A percentile compares a stretch with the other conserved stretches of the same genome.
Evolutionary conservation across 2,113 vertebrate genomes (phyloP).

Genomic region (Laterallus jamaicensis): DNA sequence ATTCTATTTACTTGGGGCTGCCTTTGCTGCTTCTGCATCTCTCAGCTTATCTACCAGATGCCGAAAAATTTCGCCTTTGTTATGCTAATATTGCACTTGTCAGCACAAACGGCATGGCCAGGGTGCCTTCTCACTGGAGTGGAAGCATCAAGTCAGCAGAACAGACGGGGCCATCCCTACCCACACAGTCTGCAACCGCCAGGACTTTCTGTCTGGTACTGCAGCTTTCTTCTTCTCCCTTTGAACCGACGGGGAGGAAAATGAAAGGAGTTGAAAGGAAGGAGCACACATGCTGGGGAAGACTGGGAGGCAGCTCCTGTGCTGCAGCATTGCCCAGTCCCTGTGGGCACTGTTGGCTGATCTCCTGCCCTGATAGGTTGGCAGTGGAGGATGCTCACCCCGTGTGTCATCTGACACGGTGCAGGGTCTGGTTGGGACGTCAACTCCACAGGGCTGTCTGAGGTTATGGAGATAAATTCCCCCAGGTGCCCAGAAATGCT

Average conservation of each 20-base stretch:
- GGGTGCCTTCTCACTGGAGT: background rate
- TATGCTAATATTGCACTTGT: slow-evolving; percentile 36
- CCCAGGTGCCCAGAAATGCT: background rate
- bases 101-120: background rate
- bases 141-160: slow-evolving; percentile 30
- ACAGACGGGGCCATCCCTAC: background rate
- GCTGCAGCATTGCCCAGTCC: accelerated
- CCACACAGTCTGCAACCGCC: background rate
- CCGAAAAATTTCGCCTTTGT: slow-evolving; percentile 40
- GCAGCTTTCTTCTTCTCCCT: background rate
- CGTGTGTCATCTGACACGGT: accelerated
- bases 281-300: accelerated
- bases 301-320: background rate
- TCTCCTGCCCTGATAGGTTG: background rate
- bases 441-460: background rate
- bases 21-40: background rate
- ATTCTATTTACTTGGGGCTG: background rate
- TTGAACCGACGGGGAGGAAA: background rate
- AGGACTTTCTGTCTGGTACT: background rate
- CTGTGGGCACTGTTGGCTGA: accelerated
- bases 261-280: background rate
- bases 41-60: background rate
- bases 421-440: accelerated
- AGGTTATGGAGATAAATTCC: background rate
- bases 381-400: background rate